Evolutionary conservation across 2,888 invertebrate species (phyloP).

Genomic region (Hedychridium roseum): DNA sequence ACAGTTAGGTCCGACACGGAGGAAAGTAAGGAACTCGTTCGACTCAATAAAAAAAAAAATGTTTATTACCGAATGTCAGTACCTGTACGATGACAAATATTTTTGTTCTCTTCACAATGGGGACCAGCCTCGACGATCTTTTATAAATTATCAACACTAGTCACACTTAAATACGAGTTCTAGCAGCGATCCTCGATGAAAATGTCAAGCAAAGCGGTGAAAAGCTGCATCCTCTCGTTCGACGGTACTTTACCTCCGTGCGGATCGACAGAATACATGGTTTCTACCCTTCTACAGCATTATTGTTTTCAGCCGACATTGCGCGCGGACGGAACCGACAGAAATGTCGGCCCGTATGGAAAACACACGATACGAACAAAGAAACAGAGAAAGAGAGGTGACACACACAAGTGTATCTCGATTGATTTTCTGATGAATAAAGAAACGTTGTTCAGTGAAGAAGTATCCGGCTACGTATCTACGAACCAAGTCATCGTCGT

Average conservation of each 20-base stretch:
- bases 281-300: constrained; percentile 53
- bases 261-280: constrained; percentile 34
- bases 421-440: constrained; percentile 43
- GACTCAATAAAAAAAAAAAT: too few relatives aligned
- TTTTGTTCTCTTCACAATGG: too few relatives aligned
- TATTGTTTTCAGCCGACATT: constrained; percentile 61
- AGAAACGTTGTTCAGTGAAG: constrained; percentile 31
- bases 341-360: constrained; percentile 18
- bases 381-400: constrained; percentile 9
- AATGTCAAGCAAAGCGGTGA: too few relatives aligned
- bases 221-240: constrained; percentile 11
- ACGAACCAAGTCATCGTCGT: not conserved
- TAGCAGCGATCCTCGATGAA: too few relatives aligned
- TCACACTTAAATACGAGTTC: too few relatives aligned
- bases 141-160: too few relatives aligned
- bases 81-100: too few relatives aligned
- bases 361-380: constrained; percentile 2
- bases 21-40: too few relatives aligned
- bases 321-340: constrained; percentile 36
- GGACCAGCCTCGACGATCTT: too few relatives aligned
- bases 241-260: constrained; percentile 28
- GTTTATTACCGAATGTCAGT: too few relatives aligned
- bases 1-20: not conserved
- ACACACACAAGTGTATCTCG: constrained; percentile 35
- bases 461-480: not conserved